Conservation (phyloP, 1,140 invertebrate species). For the Ceratoteleas bidentatus region DNA sequence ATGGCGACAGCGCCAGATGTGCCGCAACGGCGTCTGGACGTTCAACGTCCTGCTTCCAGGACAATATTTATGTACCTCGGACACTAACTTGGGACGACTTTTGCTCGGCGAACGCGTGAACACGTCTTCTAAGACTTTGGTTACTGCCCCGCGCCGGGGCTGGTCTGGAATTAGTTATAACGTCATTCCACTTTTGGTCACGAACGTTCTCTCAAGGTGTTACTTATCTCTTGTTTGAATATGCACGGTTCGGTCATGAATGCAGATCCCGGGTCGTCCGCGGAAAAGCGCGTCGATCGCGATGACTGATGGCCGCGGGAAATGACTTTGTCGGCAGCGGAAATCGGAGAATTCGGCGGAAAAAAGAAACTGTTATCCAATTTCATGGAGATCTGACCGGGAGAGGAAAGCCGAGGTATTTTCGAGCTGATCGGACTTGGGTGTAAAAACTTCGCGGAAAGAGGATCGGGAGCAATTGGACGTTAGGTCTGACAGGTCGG, state of each 20-base stretch:
- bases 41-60: constrained; percentile 72
- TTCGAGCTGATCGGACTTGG: no score
- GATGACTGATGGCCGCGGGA: no score
- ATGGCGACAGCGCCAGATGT: constrained; percentile 68
- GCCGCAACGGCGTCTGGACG: constrained; percentile 68
- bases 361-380: no score
- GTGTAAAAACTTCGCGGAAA: no score
- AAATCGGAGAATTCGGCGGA: no score
- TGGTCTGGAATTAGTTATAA: constrained; percentile 70
- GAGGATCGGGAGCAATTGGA: no score
- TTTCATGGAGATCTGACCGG: no score
- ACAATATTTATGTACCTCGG: constrained; percentile 68
- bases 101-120: constrained; percentile 47
- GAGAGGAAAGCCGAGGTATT: no score
- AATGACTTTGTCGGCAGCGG: no score
- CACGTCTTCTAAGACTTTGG: constrained; percentile 59
- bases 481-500: no score
- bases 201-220: constrained; percentile 55
- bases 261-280: constrained; percentile 43
- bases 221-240: constrained; percentile 59
- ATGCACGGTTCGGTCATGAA: constrained; percentile 52
- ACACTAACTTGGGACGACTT: constrained; percentile 65
- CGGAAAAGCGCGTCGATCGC: constrained; percentile 3
- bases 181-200: constrained; percentile 62
- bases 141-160: constrained; percentile 29